Percentiles rank a stretch among this genome's conserved stretches.
These are phyloP conservation scores for Lamellibrachia luymesi DNA, from an alignment of 1,140 invertebrate genomes.

Conservation along the genomic window DNA sequence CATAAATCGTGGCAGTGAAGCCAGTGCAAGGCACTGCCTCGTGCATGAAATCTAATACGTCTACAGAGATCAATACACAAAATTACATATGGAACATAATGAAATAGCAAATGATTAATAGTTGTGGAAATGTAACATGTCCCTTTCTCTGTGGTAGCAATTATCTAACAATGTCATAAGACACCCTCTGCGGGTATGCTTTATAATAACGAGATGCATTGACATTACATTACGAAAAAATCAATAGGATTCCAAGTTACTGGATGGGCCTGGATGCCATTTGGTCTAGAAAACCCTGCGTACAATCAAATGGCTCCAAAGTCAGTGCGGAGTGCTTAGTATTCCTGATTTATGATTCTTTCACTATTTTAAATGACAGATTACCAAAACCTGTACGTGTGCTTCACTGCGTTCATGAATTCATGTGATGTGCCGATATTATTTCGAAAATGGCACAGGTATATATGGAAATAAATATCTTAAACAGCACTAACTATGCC, in stretches of 20 bases:
- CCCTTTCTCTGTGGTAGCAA: not conserved
- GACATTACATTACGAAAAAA: not conserved
- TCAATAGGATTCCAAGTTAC: not conserved
- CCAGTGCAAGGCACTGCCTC: too few species aligned
- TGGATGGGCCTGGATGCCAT: not conserved
- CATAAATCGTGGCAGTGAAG: too few species aligned
- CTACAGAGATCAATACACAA: not conserved
- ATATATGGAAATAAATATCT: not conserved
- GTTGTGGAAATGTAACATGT: not conserved
- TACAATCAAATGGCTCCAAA: not conserved
- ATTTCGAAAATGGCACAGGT: not conserved
- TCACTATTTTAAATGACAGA: not conserved
- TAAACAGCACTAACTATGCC: not conserved
- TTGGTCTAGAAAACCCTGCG: not conserved
- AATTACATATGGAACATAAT: not conserved
- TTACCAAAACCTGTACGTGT: not conserved
- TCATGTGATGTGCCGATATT: not conserved
- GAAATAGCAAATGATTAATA: not conserved
- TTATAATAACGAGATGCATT: conserved; percentile 13
- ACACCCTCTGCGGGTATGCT: conserved; percentile 14
- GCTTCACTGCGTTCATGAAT: not conserved
- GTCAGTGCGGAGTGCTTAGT: not conserved
- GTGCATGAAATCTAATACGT: not conserved
- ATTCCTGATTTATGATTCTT: not conserved
- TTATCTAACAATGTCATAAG: not conserved